Percentiles rank a stretch among this genome's conserved stretches.
Evolutionary conservation across 2,113 vertebrate genomes (phyloP).

Genomic region (Corythaeola cristata): DNA sequence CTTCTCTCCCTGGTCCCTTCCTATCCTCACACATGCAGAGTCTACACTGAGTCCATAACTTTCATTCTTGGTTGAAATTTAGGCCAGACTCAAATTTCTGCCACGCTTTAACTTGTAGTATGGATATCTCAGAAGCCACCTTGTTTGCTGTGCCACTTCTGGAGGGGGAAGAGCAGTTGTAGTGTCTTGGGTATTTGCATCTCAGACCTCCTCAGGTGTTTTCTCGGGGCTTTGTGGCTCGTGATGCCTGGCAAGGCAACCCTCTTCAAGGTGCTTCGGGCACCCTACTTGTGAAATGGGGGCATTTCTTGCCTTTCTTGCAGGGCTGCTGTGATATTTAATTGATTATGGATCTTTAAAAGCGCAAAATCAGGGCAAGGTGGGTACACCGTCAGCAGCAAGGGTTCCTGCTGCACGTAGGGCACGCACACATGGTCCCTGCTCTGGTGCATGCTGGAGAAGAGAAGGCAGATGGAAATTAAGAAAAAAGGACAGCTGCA

Average conservation of each 20-base stretch:
- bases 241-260: neutral
- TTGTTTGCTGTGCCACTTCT: neutral
- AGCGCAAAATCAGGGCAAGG: neutral
- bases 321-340: neutral
- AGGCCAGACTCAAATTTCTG: neutral
- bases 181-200: neutral
- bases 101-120: neutral
- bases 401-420: neutral
- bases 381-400: fast-evolving
- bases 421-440: neutral
- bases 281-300: neutral
- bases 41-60: neutral
- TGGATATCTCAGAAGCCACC: neutral
- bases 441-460: neutral
- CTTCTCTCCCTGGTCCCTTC: neutral
- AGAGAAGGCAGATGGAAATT: neutral
- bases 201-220: neutral
- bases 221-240: fast-evolving
- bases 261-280: neutral
- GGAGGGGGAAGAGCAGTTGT: neutral
- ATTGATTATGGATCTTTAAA: neutral
- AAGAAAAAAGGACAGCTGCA: neutral
- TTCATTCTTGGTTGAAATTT: neutral
- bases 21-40: neutral
- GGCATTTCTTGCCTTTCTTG: neutral